These are phyloP conservation scores for Ceyx cyanopectus DNA, from an alignment of 2,113 vertebrate genomes.

Conservation along the genomic window DNA sequence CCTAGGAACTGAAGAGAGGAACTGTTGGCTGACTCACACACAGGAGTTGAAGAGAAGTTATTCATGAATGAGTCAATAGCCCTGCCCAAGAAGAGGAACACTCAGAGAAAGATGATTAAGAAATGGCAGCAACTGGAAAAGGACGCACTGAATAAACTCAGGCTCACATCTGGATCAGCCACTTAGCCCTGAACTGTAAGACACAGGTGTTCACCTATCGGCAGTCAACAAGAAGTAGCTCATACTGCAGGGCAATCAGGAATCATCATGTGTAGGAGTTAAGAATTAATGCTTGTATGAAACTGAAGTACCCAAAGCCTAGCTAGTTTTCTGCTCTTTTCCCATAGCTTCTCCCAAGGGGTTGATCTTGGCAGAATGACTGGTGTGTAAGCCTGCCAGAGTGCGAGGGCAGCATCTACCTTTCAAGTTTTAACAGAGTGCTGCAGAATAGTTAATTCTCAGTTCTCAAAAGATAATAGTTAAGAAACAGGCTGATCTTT, in stretches of 20 bases:
- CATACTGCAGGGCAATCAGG: not conserved
- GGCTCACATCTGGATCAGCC: rapidly evolving
- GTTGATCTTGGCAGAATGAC: not conserved
- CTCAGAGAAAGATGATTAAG: not conserved
- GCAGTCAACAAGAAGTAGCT: not conserved
- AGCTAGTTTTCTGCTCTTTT: not conserved
- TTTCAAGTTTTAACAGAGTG: not conserved
- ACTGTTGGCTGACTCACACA: not conserved
- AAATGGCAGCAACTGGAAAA: not conserved
- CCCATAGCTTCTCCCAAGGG: not conserved
- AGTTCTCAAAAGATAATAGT: not conserved
- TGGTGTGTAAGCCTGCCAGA: not conserved
- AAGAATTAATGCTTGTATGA: not conserved
- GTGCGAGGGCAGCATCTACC: rapidly evolving
- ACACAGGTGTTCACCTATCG: not conserved
- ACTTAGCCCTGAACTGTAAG: not conserved
- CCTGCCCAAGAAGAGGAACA: not conserved
- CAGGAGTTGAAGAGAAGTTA: not conserved
- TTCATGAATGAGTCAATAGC: constrained; percentile 22
- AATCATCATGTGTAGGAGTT: not conserved
- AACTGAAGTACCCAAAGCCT: not conserved
- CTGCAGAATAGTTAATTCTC: not conserved
- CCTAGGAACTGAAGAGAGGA: not conserved
- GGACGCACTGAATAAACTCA: not conserved
- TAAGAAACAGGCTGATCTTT: not conserved